These are phyloP conservation scores for Anser brachyrhynchus DNA, from an alignment of 2,113 vertebrate species.

Conservation along the genomic window DNA sequence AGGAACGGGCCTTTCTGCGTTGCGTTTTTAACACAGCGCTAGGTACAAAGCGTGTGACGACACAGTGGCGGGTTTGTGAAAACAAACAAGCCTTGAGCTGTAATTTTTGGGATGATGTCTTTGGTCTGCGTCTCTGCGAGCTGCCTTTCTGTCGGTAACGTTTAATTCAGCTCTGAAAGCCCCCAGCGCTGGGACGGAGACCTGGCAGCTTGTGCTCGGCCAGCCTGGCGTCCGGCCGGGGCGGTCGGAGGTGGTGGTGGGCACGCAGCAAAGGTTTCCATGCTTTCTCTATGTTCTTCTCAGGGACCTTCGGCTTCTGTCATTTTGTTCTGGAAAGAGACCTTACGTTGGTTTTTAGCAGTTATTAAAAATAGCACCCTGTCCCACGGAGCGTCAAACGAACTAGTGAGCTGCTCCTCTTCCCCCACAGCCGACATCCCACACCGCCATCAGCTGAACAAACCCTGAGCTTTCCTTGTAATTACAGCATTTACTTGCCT, in stretches of 20 bases:
- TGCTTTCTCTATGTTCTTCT: not conserved
- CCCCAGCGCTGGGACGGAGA: not conserved
- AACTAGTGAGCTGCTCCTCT: not conserved
- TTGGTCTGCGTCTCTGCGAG: not conserved
- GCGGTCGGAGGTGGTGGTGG: not conserved
- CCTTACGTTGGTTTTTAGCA: not conserved
- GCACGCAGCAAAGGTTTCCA: not conserved
- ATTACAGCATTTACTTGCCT: not conserved
- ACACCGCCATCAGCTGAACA: fast-evolving
- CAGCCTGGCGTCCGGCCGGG: not conserved
- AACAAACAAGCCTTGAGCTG: not conserved
- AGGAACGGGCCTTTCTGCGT: not conserved
- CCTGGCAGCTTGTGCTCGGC: not conserved
- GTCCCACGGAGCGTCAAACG: not conserved
- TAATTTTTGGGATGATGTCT: not conserved
- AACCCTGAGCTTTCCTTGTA: not conserved
- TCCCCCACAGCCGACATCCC: fast-evolving
- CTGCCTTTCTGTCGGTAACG: not conserved
- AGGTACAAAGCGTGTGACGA: not conserved
- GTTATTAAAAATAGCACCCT: not conserved
- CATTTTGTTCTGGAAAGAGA: not conserved
- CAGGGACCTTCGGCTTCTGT: not conserved
- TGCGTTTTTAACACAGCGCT: not conserved
- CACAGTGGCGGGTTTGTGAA: not conserved
- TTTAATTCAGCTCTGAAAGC: not conserved